A percentile compares a stretch with the other conserved stretches of the same genome.
Evolutionary conservation across 2,888 invertebrate species (phyloP).

Genomic region (Harpalus rubripes): DNA sequence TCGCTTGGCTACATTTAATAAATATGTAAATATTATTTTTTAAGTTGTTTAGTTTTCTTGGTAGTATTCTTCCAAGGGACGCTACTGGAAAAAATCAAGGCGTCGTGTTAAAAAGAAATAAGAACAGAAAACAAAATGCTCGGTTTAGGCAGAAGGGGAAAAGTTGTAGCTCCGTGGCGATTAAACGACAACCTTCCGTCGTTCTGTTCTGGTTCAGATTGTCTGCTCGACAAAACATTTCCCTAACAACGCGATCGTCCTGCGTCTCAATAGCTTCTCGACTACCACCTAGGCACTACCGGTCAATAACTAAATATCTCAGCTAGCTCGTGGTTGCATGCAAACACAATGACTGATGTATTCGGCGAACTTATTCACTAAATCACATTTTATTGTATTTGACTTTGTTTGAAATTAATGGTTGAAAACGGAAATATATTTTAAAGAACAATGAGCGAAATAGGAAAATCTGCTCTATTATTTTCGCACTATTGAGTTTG

Average conservation of each 20-base stretch:
- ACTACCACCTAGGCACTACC: background rate
- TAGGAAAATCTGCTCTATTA: conserved; percentile 4
- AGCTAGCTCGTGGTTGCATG: background rate
- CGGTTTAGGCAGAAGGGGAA: conserved; percentile 26
- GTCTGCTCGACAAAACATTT: conserved; percentile 44
- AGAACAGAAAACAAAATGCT: conserved; percentile 27
- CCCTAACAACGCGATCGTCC: conserved; percentile 28
- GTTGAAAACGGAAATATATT: conserved; percentile 18
- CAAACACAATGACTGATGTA: conserved; percentile 8
- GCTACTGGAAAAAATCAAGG: conserved; percentile 24
- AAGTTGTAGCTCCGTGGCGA: conserved; percentile 10
- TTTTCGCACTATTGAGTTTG: background rate
- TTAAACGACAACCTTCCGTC: conserved; percentile 22
- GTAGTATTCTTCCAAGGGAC: background rate
- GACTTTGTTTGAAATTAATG: conserved; percentile 41
- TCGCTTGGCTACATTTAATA: background rate
- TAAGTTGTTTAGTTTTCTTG: background rate
- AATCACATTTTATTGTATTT: conserved; percentile 32
- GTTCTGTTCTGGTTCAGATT: conserved; percentile 9
- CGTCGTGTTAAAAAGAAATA: conserved; percentile 29
- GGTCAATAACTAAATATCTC: conserved; percentile 49
- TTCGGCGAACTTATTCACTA: conserved; percentile 1
- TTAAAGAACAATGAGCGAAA: conserved; percentile 23
- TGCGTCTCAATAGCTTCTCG: conserved; percentile 10
- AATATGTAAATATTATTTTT: background rate